Evolutionary conservation across 2,888 invertebrate genomes (phyloP).

Genomic region (Tetragonisca angustula): DNA sequence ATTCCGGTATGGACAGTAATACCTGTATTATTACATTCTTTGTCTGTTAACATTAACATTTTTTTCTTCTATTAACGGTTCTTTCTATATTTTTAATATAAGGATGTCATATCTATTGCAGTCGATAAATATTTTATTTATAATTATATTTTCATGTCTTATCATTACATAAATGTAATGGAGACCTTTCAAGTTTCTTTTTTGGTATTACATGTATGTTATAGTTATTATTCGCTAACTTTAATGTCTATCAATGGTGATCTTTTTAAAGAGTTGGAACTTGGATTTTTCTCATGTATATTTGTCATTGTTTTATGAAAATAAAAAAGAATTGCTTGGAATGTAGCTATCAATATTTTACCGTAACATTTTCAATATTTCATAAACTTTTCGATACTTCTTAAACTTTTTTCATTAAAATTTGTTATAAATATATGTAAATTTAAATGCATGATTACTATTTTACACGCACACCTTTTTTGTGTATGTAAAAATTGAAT

Average conservation of each 20-base stretch:
- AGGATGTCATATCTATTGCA: constrained; percentile 72
- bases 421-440: constrained; percentile 57
- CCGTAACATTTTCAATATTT: constrained; percentile 26
- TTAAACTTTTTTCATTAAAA: constrained; percentile 41
- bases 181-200: constrained; percentile 50
- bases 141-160: constrained; percentile 62
- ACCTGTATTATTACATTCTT: constrained; percentile 73
- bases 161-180: constrained; percentile 53
- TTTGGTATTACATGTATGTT: constrained; percentile 53
- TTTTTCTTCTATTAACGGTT: constrained; percentile 72
- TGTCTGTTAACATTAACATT: constrained; percentile 75
- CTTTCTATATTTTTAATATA: constrained; percentile 71
- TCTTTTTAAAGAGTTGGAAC: constrained; percentile 49
- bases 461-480: constrained; percentile 28
- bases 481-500: constrained; percentile 29
- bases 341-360: constrained; percentile 43
- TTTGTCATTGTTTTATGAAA: constrained; percentile 50
- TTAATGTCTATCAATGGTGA: constrained; percentile 42
- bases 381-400: constrained; percentile 33
- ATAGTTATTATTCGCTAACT: constrained; percentile 40
- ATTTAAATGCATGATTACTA: constrained; percentile 56
- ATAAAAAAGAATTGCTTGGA: constrained; percentile 48
- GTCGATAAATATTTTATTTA: constrained; percentile 68
- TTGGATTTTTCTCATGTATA: constrained; percentile 28
- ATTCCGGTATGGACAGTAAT: constrained; percentile 68